Percentiles rank a stretch among this genome's conserved stretches.
Evolutionary conservation across 2,797 vertebrate species (phyloP).

Genomic region (Cryptoblepharus egeriae): DNA sequence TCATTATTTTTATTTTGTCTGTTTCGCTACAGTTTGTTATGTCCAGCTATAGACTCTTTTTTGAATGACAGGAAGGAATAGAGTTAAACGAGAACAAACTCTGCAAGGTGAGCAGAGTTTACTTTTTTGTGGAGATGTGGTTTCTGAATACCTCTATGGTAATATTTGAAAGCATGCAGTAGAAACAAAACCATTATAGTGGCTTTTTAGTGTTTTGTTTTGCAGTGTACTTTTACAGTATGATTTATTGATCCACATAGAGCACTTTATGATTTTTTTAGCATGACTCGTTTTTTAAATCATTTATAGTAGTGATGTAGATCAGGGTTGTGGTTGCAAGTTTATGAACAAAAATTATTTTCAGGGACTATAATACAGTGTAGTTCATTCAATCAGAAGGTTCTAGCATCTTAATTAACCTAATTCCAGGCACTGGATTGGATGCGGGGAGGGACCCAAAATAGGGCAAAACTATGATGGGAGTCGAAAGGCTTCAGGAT

Average conservation of each 20-base stretch:
- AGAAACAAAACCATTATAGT: neutral
- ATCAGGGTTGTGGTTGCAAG: too few species aligned
- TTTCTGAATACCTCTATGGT: neutral
- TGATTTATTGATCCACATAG: neutral
- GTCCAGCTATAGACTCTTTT: neutral
- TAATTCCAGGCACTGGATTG: too few species aligned
- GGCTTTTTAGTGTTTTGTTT: neutral
- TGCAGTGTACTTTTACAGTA: neutral
- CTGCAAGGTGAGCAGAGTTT: fast-evolving
- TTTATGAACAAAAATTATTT: neutral
- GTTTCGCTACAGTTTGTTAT: neutral
- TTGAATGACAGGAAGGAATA: neutral
- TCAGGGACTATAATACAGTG: too few species aligned
- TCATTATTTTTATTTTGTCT: too few species aligned
- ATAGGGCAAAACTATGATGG: too few species aligned
- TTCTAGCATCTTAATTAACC: too few species aligned
- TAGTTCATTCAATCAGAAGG: too few species aligned
- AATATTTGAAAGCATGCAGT: neutral
- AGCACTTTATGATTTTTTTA: neutral
- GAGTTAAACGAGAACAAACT: neutral
- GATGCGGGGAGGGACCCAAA: too few species aligned
- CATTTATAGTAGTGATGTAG: neutral
- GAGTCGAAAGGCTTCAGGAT: too few species aligned
- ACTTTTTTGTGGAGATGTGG: too few species aligned
- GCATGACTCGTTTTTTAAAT: neutral